Conservation (phyloP, 2,113 vertebrate species). For the Rhombomys opimus region DNA sequence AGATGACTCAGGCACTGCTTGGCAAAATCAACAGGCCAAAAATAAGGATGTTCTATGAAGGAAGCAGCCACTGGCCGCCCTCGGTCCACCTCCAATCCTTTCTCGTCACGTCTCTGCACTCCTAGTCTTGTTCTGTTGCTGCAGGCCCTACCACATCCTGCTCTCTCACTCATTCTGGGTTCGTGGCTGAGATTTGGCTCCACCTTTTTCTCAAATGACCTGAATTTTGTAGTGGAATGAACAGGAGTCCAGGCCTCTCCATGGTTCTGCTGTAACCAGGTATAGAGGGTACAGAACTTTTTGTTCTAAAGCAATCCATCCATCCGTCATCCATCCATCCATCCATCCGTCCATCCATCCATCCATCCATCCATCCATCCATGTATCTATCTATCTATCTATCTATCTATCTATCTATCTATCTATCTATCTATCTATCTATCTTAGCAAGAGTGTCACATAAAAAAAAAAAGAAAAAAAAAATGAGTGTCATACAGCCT, state of each 20-base stretch:
- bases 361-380: neutral
- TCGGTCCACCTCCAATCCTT: neutral
- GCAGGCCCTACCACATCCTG: constrained; percentile 34
- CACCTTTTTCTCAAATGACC: constrained; percentile 21
- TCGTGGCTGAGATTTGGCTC: neutral
- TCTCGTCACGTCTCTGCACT: constrained; percentile 55
- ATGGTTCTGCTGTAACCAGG: neutral
- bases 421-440: no score
- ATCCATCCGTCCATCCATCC: neutral
- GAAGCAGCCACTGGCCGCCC: constrained; percentile 5
- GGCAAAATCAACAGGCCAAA: constrained; percentile 63
- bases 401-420: neutral
- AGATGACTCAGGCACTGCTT: constrained; percentile 76
- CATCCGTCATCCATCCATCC: no score
- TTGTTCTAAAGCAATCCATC: neutral
- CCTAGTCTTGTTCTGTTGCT: neutral
- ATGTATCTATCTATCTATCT: no score
- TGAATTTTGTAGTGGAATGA: constrained; percentile 17
- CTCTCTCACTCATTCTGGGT: neutral
- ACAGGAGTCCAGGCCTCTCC: neutral
- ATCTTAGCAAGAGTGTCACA: neutral
- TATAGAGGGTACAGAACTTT: neutral
- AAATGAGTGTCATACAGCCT: neutral
- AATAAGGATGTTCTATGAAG: constrained; percentile 64
- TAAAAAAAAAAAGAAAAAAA: no score